Conservation (phyloP, 2,888 invertebrate genomes). For the Lepidonotus clava region DNA sequence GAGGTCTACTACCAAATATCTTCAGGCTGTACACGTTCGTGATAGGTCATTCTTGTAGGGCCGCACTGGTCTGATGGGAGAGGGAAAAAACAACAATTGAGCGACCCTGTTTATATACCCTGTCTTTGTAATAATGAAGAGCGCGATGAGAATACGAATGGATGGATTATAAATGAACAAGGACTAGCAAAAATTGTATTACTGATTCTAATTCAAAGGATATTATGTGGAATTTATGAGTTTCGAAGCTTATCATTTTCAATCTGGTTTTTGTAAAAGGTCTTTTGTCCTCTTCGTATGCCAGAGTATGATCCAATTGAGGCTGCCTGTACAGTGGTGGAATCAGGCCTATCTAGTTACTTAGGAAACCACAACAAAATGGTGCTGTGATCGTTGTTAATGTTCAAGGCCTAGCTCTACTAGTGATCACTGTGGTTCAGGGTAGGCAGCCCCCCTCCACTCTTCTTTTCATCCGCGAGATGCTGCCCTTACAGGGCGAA, state of each 20-base stretch:
- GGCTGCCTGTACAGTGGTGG: constrained; percentile 43
- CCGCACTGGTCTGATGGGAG: neutral
- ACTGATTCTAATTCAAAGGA: constrained; percentile 23
- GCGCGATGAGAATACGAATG: too few species aligned
- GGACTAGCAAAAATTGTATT: neutral
- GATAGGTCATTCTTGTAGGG: constrained; percentile 27
- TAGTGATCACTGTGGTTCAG: constrained; percentile 43
- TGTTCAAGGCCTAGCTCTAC: constrained; percentile 43
- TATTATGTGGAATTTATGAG: constrained; percentile 16
- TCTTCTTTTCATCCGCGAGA: neutral
- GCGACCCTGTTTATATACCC: neutral
- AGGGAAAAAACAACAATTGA: neutral
- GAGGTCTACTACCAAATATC: too few species aligned
- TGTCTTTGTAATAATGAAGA: too few species aligned
- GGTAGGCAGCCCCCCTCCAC: neutral
- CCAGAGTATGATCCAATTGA: neutral
- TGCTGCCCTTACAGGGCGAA: neutral
- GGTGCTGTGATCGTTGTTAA: constrained; percentile 52
- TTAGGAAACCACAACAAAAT: constrained; percentile 41
- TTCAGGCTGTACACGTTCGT: too few species aligned
- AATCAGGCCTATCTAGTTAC: constrained; percentile 44
- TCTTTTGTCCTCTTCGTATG: neutral
- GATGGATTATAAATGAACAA: too few species aligned
- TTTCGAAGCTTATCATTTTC: neutral
- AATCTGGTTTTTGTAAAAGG: constrained; percentile 26